phyloP scores from a whole-genome alignment of 2,888 invertebrate genomes.

The Liposcelis brunnea region DNA sequence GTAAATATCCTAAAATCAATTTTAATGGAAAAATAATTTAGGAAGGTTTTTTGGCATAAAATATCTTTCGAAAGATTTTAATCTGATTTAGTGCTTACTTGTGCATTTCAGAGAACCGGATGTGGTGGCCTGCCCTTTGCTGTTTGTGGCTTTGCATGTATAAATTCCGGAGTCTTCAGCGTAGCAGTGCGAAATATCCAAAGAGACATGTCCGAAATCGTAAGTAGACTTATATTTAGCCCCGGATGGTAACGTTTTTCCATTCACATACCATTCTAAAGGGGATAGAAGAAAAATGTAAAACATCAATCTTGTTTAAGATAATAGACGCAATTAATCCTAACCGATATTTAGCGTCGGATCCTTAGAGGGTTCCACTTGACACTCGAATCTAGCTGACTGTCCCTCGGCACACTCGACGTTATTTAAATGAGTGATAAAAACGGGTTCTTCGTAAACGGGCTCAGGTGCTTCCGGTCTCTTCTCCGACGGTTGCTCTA shows the following conservation, averaged over 20 bases:
- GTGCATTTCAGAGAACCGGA: constrained; percentile 76
- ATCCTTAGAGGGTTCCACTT: constrained; percentile 81
- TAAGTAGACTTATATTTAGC: constrained; percentile 82
- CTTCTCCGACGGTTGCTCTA: constrained; percentile 60
- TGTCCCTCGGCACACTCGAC: constrained; percentile 77
- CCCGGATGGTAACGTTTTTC: constrained; percentile 70
- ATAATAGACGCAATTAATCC: constrained; percentile 9
- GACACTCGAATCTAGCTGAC: constrained; percentile 77
- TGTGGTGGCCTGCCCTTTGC: constrained; percentile 75
- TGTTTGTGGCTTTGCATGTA: constrained; percentile 77
- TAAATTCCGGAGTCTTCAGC: constrained; percentile 87
- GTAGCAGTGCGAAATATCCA: constrained; percentile 75
- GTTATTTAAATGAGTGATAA: constrained; percentile 80
- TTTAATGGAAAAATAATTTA: no score
- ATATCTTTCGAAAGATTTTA: no score
- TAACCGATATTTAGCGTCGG: constrained; percentile 61
- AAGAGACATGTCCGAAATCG: constrained; percentile 89
- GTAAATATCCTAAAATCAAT: no score
- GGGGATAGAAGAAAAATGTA: no score
- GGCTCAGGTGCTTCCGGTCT: constrained; percentile 56
- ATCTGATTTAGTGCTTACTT: no score
- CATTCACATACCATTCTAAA: constrained; percentile 95
- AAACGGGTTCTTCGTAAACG: constrained; percentile 68
- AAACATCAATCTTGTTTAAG: constrained; percentile 8
- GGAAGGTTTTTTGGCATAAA: no score